phyloP scores from a whole-genome alignment of 2,797 vertebrate species.

The Dicrostonyx torquatus region DNA sequence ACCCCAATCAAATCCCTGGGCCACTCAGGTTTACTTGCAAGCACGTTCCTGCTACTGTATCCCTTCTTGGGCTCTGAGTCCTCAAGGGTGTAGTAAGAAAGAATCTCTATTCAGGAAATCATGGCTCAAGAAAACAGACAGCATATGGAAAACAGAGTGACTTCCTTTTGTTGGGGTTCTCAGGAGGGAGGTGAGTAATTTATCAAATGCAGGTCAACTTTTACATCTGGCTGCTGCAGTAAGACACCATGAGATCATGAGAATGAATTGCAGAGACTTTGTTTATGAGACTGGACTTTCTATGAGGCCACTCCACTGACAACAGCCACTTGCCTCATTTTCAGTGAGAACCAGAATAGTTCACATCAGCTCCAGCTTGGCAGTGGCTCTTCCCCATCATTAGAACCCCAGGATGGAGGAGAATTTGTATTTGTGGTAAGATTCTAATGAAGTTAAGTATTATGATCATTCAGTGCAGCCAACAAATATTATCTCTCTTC shows the following conservation, averaged over 20 bases:
- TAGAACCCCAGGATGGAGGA: slow-evolving; percentile 44
- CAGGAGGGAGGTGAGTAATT: slow-evolving; percentile 71
- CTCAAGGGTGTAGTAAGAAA: slow-evolving; percentile 60
- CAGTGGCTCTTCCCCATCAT: slow-evolving; percentile 48
- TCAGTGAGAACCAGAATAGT: neutral
- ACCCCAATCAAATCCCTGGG: neutral
- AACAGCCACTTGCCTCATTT: neutral
- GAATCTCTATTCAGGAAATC: slow-evolving; percentile 60
- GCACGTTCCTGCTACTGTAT: neutral
- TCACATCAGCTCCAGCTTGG: slow-evolving; percentile 33
- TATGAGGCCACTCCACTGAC: slow-evolving; percentile 68
- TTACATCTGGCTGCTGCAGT: slow-evolving; percentile 50
- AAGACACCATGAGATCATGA: slow-evolving; percentile 39
- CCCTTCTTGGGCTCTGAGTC: neutral
- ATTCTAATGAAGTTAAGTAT: slow-evolving; percentile 63
- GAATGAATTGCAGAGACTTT: slow-evolving; percentile 76
- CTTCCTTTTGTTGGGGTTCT: slow-evolving; percentile 64
- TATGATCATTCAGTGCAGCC: slow-evolving; percentile 17
- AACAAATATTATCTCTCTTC: slow-evolving; percentile 34
- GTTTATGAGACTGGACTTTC: slow-evolving; percentile 65
- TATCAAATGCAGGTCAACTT: slow-evolving; percentile 70
- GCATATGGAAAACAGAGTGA: slow-evolving; percentile 80
- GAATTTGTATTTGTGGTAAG: slow-evolving; percentile 25
- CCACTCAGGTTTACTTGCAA: neutral
- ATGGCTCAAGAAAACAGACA: slow-evolving; percentile 56